phyloP scores from a whole-genome alignment of 2,888 invertebrate species.

The Morpho deidamia region DNA sequence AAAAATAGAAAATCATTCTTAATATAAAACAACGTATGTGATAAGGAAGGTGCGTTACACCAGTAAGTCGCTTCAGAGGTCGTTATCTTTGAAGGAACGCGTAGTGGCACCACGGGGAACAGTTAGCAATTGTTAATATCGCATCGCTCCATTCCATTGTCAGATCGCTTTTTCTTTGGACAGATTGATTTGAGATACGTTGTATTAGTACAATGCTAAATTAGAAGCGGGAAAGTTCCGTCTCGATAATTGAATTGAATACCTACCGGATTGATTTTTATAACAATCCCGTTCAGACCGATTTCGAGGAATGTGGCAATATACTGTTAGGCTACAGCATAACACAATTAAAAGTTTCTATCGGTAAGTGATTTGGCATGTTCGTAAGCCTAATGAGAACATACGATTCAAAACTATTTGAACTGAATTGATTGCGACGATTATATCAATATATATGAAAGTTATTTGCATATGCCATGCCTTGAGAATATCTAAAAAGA shows the following conservation, averaged over 20 bases:
- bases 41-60: constrained; percentile 16
- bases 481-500: not conserved
- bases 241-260: constrained; percentile 62
- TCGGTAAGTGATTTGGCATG: not conserved
- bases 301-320: constrained; percentile 45
- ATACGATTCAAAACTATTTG: not conserved
- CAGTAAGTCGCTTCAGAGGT: constrained; percentile 9
- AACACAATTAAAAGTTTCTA: constrained; percentile 6
- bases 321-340: constrained; percentile 8
- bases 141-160: constrained; percentile 59
- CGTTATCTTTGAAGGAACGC: constrained; percentile 25
- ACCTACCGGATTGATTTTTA: constrained; percentile 58
- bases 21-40: constrained; percentile 5
- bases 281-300: constrained; percentile 58
- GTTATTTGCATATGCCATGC: not conserved
- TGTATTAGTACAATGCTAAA: constrained; percentile 57
- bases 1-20: no score
- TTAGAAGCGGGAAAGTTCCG: constrained; percentile 61
- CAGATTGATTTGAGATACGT: constrained; percentile 62
- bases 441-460: not conserved
- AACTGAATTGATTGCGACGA: constrained; percentile 3
- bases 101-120: constrained; percentile 48
- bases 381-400: not conserved
- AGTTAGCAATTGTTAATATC: constrained; percentile 67
- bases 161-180: constrained; percentile 61